These are phyloP conservation scores for Ptiloglossa arizonensis DNA, from an alignment of 1,140 invertebrate genomes.

Conservation along the genomic window DNA sequence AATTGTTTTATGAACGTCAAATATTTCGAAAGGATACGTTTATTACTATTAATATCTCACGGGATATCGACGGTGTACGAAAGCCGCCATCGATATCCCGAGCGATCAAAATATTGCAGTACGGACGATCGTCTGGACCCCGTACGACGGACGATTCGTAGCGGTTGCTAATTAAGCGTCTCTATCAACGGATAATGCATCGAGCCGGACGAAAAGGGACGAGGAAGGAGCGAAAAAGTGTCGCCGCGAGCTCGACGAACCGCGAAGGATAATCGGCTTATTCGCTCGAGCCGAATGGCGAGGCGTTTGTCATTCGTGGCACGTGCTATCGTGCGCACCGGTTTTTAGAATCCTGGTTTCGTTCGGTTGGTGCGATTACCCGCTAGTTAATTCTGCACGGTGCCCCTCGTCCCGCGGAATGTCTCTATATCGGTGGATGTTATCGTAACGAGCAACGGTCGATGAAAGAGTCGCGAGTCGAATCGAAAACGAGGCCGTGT, in stretches of 20 bases:
- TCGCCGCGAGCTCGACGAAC: conserved; percentile 1
- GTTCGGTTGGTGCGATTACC: conserved; percentile 8
- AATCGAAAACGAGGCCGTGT: background rate
- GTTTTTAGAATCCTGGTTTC: conserved; percentile 35
- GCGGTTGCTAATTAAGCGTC: conserved; percentile 37
- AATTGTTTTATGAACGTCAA: no score
- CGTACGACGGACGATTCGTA: conserved; percentile 20
- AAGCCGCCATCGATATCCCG: background rate
- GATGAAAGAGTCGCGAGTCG: background rate
- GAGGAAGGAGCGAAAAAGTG: conserved; percentile 13
- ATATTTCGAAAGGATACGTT: no score
- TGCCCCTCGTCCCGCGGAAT: no score
- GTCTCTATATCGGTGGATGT: conserved; percentile 10
- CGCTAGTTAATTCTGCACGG: conserved; percentile 10
- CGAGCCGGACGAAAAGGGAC: background rate
- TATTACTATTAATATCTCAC: no score
- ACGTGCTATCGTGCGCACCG: conserved; percentile 36
- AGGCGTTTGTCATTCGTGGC: conserved; percentile 48
- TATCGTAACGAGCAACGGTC: background rate
- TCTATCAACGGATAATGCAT: conserved; percentile 20
- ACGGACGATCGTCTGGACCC: background rate
- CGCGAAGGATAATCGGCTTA: conserved; percentile 48
- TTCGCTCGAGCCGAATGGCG: conserved; percentile 34
- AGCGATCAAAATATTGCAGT: conserved; percentile 15
- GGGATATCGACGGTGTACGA: no score